phyloP scores from a whole-genome alignment of 2,888 invertebrate species.

The Proisotoma minuta region DNA sequence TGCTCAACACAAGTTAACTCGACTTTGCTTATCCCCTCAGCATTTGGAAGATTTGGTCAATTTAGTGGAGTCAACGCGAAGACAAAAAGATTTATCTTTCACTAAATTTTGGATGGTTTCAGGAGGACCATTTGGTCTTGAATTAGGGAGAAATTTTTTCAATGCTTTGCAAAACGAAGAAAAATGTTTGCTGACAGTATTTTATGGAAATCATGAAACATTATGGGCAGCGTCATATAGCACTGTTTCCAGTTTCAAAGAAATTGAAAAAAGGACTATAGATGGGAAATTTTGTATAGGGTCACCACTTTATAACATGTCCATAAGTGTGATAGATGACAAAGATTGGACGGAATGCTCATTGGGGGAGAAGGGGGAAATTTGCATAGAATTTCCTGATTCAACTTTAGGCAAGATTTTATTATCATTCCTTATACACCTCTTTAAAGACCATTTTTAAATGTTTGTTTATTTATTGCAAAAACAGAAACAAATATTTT shows the following conservation, averaged over 20 bases:
- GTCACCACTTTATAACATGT: neutral
- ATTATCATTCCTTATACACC: too few species aligned
- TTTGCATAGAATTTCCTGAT: too few species aligned
- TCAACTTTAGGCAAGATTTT: too few species aligned
- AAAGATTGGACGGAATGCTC: slow-evolving; percentile 1
- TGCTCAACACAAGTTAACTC: too few species aligned
- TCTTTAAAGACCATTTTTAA: too few species aligned
- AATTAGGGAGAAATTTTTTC: slow-evolving; percentile 2
- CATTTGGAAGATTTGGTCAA: slow-evolving; percentile 1
- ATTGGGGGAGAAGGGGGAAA: slow-evolving; percentile 3
- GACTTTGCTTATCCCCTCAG: neutral
- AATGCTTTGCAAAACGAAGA: neutral
- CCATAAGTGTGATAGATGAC: neutral
- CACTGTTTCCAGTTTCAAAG: neutral
- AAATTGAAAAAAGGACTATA: neutral
- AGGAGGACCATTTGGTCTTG: neutral
- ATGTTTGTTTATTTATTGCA: too few species aligned
- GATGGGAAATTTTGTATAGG: slow-evolving; percentile 4
- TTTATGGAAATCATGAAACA: neutral
- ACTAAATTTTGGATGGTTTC: slow-evolving; percentile 1
- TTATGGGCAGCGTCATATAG: slow-evolving; percentile 2
- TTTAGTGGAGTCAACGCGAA: neutral
- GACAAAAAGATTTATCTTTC: neutral
- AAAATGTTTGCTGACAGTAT: neutral
- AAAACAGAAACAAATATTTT: neutral